Base-by-base conservation (phyloP, 2,888 invertebrate genomes). In the Noctua pronuba region DNA sequence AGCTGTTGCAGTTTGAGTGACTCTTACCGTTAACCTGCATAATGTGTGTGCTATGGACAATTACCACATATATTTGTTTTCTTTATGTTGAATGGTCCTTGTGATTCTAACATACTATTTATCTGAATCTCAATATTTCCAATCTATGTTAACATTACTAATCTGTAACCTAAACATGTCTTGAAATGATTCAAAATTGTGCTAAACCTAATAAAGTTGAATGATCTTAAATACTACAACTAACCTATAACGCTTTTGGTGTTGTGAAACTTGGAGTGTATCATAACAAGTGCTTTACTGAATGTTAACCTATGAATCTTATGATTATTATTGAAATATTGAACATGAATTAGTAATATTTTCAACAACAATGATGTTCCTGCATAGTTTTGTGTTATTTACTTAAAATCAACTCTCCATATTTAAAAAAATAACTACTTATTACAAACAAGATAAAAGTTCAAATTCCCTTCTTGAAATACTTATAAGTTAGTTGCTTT, bases 71-170 rank as follows among this genome's bases (percentile, higher is more conserved):
- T 88, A 90, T 92, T 93, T 93, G 92, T 95, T 93, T 95, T 94
- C 88, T 94, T 90, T 91, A 94, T 95, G 94, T 95, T 95, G 95
- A 95, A 96, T 96, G 96, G 96, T 96, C 96, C 96, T 96, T 96
- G 96, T 96, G 94, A 95, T 96, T 96, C 96, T 96, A 96, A 96
- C 96, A 94, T 90, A 85, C 87, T 91, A 82, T 88, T 88, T 81
- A 88, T 86, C 79, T 89, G 78, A 84, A 85, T 89, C 89, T 90
- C 87, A 79, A 79, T 75, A 75, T 79, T 76, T 74, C 66, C 82
- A 81, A 78, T 86, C 67, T 91, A 79, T 87, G 67, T 89, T 90
- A 90, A 91, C 90, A 89, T 84, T 89, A 90, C 91, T 93, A 91
- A 92, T 88, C 69, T 84, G 49, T 73, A 74, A 83, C 80, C 70